Base-by-base conservation (phyloP, 2,113 vertebrate genomes). In the Mustela lutreola region DNA sequence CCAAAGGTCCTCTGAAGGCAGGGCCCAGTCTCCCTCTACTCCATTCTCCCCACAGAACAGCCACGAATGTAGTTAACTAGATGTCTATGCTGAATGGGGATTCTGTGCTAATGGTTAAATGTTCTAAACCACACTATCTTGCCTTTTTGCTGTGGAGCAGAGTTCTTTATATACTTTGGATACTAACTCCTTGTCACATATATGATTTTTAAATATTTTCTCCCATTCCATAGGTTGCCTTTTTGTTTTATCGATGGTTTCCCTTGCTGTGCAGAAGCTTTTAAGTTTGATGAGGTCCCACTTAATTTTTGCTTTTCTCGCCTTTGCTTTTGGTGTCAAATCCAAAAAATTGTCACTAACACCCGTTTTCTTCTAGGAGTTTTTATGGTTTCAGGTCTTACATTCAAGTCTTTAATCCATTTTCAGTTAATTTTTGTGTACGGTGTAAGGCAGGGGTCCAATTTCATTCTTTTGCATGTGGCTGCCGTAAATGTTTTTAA, bases 101-200 rank as follows among this genome's bases (percentile, higher is more conserved):
- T 5, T 3, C 28, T 7, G 31, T 11, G 1, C 21, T 24, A 2
- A 70, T 0, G 12, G 33, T 36, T 65, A 42, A 11, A 7, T 16
- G 15, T 33, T n/a, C 39, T 39, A 36, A 5, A 19, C 7, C 2
- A 0, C 26, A 33, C 15, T 33, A 36, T 36, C n/a, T 33, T 79
- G 18, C 4, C 9, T 33, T 79, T 79, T n/a, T 21, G 48, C 48
- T 79, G 18, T 2, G 26, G 39, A 75, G 24, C 4, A 19, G 45
- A 50, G 45, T 50, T 78, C 42, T 31, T 78, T 15, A 48, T 45
- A 48, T 33, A 11, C 19, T 53, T 50, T 50, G 28, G 75, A 79
- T 79, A 33, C 48, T 19, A 79, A 50, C 45, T 50, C 45, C 28
- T 78, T 48, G 14, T 48, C 48, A 79, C 4, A 11, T 53, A 79